Evolutionary conservation across 1,140 invertebrate genomes (phyloP).

Genomic region (Steinernema khuongi): DNA sequence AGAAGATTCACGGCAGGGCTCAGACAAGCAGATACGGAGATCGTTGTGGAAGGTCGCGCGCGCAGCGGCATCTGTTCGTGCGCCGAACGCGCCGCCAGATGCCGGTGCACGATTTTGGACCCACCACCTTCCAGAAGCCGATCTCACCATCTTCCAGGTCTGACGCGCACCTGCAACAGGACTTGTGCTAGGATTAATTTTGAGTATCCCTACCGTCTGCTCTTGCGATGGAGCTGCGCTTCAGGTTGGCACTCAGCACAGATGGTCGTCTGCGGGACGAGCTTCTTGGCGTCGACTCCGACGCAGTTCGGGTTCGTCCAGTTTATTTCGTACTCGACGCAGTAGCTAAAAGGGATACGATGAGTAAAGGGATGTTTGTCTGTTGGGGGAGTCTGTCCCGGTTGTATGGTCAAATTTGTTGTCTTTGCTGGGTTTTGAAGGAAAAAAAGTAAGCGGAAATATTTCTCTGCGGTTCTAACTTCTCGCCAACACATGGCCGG

Average conservation of each 20-base stretch:
- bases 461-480: too few relatives aligned
- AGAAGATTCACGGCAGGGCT: neutral
- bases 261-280: slow-evolving; percentile 29
- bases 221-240: slow-evolving; percentile 47
- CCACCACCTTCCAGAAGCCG: slow-evolving; percentile 52
- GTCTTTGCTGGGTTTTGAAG: neutral
- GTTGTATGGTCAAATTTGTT: neutral
- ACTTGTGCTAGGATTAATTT: neutral
- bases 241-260: slow-evolving; percentile 52
- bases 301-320: slow-evolving; percentile 50
- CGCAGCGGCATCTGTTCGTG: slow-evolving; percentile 34
- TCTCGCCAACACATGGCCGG: too few relatives aligned
- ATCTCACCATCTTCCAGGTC: slow-evolving; percentile 49
- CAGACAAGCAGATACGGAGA: slow-evolving; percentile 37
- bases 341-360: slow-evolving; percentile 43
- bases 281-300: slow-evolving; percentile 6
- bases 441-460: too few relatives aligned
- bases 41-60: slow-evolving; percentile 28
- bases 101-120: slow-evolving; percentile 45
- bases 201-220: slow-evolving; percentile 30
- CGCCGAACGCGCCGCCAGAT: slow-evolving; percentile 40
- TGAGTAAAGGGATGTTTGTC: neutral
- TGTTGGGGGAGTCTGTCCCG: too few relatives aligned
- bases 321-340: slow-evolving; percentile 44
- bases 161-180: slow-evolving; percentile 41